Conservation (phyloP, 2,888 invertebrate species). For the Ernsta delagoae region DNA sequence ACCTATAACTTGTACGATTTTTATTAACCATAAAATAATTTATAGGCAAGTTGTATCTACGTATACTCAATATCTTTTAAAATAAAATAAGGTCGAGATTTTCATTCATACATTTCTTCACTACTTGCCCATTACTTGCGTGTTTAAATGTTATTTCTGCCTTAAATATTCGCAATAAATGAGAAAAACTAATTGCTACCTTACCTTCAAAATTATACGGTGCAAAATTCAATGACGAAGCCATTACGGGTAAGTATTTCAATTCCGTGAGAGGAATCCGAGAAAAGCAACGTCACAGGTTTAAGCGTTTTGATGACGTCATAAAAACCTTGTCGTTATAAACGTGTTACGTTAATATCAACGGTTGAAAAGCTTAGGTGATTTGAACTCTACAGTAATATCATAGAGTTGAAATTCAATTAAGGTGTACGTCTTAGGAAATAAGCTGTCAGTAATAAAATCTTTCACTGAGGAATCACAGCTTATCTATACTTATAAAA, state of each 20-base stretch:
- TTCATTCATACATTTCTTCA: conserved; percentile 13
- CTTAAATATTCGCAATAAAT: background rate
- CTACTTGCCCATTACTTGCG: conserved; percentile 4
- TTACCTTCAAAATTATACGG: conserved; percentile 24
- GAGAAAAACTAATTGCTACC: background rate
- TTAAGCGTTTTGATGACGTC: conserved; percentile 71
- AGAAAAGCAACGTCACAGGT: conserved; percentile 54
- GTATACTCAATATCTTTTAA: too few species aligned
- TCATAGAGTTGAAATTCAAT: conserved; percentile 8
- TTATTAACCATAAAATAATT: too few species aligned
- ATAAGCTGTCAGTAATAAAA: conserved; percentile 50
- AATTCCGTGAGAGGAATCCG: conserved; percentile 53
- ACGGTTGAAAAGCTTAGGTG: conserved; percentile 31
- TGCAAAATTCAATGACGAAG: conserved; percentile 32
- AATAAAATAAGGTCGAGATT: conserved; percentile 12
- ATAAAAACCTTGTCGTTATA: conserved; percentile 66
- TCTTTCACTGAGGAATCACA: conserved; percentile 53
- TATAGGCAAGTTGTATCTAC: too few species aligned
- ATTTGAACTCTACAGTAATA: conserved; percentile 6
- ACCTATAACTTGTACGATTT: too few species aligned
- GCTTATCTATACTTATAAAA: too few species aligned
- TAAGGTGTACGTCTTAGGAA: conserved; percentile 38
- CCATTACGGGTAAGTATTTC: conserved; percentile 39
- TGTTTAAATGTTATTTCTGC: conserved; percentile 14
- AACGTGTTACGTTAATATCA: conserved; percentile 62